Evolutionary conservation across 2,113 vertebrate species (phyloP).

Genomic region (Etheostoma cragini): DNA sequence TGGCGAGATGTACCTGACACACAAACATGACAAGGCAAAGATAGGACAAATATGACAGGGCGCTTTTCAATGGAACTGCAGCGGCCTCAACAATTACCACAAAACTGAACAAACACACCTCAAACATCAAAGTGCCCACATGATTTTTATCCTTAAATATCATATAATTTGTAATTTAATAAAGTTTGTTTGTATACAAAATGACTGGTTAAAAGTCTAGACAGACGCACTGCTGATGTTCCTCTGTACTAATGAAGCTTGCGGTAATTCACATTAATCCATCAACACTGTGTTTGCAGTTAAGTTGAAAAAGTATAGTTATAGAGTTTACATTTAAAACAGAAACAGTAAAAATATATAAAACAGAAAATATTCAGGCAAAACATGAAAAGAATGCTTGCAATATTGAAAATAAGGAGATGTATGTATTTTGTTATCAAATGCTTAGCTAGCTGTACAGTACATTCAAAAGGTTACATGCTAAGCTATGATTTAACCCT

Average conservation of each 20-base stretch:
- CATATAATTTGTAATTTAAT: background rate
- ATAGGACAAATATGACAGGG: background rate
- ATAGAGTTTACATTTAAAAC: background rate
- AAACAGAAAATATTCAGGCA: background rate
- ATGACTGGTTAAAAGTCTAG: background rate
- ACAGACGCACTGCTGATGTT: background rate
- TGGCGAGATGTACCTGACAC: slow-evolving; percentile 53
- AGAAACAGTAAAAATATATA: background rate
- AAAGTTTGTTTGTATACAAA: background rate
- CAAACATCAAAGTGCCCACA: background rate
- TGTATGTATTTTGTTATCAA: too few relatives aligned
- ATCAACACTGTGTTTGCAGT: background rate
- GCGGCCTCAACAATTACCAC: background rate
- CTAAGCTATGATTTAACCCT: too few relatives aligned
- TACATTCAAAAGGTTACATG: too few relatives aligned
- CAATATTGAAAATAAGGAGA: too few relatives aligned
- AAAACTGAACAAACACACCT: background rate
- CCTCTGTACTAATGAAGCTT: background rate
- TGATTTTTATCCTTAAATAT: background rate
- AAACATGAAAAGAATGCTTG: background rate
- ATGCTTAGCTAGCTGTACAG: too few relatives aligned
- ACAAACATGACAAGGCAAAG: background rate
- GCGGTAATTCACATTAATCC: background rate
- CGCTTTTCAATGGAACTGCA: background rate
- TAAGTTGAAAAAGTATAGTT: background rate